Evolutionary conservation across 2,113 vertebrate species (phyloP).

Genomic region (Brachionichthys hirsutus): DNA sequence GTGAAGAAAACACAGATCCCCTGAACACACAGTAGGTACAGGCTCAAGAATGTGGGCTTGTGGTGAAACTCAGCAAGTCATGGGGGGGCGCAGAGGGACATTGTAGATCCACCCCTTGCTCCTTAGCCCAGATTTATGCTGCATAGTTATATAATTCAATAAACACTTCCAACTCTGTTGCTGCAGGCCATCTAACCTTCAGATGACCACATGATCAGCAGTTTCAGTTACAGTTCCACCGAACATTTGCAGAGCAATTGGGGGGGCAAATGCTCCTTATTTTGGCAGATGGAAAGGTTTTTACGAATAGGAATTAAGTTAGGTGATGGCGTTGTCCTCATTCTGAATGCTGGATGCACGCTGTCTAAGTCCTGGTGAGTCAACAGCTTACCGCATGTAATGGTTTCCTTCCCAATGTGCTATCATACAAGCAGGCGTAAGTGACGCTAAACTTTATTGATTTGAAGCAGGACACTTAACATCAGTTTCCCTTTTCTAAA

Average conservation of each 20-base stretch:
- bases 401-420: constrained; percentile 43
- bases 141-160: constrained; percentile 72
- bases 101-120: constrained; percentile 49
- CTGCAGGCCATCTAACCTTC: constrained; percentile 32
- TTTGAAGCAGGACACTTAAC: constrained; percentile 18
- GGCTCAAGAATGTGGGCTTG: constrained; percentile 66
- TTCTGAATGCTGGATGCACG: constrained; percentile 6
- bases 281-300: constrained; percentile 15
- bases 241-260: constrained; percentile 31
- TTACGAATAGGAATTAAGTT: neutral
- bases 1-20: constrained; percentile 49
- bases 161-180: constrained; percentile 66
- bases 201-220: constrained; percentile 37
- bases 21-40: constrained; percentile 38
- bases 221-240: constrained; percentile 36
- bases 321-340: neutral
- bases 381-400: constrained; percentile 58
- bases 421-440: constrained; percentile 19
- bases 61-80: constrained; percentile 55
- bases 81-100: constrained; percentile 48
- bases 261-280: constrained; percentile 4
- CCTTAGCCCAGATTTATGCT: constrained; percentile 56
- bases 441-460: constrained; percentile 33
- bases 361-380: constrained; percentile 25
- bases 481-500: constrained; percentile 16